phyloP scores from a whole-genome alignment of 1,140 invertebrate genomes.

The Drosophila seguyi region DNA sequence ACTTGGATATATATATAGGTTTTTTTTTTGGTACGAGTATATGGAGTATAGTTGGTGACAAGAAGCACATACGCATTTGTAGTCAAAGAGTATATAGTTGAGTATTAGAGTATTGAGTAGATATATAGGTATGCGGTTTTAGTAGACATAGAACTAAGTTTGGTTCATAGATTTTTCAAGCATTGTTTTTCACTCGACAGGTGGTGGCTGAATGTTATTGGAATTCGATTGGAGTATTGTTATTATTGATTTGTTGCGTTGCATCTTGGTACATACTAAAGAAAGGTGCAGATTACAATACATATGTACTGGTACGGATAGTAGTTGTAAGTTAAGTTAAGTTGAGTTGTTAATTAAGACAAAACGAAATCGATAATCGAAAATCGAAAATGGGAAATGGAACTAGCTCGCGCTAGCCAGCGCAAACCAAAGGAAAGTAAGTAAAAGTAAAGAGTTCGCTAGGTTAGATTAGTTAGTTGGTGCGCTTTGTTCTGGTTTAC shows the following conservation, averaged over 20 bases:
- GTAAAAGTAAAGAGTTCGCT: slow-evolving; percentile 55
- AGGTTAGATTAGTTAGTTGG: slow-evolving; percentile 48
- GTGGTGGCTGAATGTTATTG: slow-evolving; percentile 64
- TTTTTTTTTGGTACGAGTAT: slow-evolving; percentile 53
- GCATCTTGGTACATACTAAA: slow-evolving; percentile 79
- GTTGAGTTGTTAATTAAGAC: slow-evolving; percentile 38
- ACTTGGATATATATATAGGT: slow-evolving; percentile 43
- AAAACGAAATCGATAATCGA: slow-evolving; percentile 46
- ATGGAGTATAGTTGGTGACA: slow-evolving; percentile 77
- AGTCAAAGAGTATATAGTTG: slow-evolving; percentile 72
- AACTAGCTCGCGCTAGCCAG: slow-evolving; percentile 23
- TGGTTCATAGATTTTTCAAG: slow-evolving; percentile 71
- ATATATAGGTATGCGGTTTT: slow-evolving; percentile 67
- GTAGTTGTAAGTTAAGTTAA: slow-evolving; percentile 28
- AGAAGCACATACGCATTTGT: slow-evolving; percentile 82
- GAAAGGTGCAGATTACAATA: slow-evolving; percentile 79
- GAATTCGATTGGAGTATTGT: slow-evolving; percentile 52
- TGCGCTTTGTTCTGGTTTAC: slow-evolving; percentile 63
- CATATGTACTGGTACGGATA: slow-evolving; percentile 59
- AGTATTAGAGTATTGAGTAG: slow-evolving; percentile 56
- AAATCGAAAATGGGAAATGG: slow-evolving; percentile 38
- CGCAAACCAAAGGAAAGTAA: slow-evolving; percentile 54
- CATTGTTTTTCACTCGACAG: slow-evolving; percentile 66
- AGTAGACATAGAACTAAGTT: slow-evolving; percentile 78
- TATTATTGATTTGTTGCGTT: slow-evolving; percentile 59